phyloP scores from a whole-genome alignment of 2,113 vertebrate genomes.

The Brachyistius frenatus region DNA sequence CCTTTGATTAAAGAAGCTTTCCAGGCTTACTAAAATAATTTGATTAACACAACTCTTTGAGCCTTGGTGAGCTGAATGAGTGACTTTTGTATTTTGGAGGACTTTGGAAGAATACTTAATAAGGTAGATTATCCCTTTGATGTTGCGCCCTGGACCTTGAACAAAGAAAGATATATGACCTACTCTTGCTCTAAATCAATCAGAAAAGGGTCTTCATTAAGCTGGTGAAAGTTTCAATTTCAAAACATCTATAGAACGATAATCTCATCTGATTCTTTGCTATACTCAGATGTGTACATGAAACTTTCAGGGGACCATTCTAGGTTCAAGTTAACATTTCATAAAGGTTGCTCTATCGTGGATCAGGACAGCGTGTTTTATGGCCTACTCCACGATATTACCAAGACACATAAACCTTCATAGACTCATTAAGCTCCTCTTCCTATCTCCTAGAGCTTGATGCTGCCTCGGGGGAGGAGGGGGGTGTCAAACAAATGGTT shows the following conservation, averaged over 20 bases:
- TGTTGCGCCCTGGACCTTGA: slow-evolving; percentile 50
- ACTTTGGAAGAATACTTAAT: slow-evolving; percentile 64
- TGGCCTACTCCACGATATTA: slow-evolving; percentile 39
- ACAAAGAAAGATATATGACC: slow-evolving; percentile 50
- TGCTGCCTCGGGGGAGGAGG: not conserved
- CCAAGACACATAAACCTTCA: slow-evolving; percentile 52
- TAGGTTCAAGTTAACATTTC: slow-evolving; percentile 15
- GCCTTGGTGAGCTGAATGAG: slow-evolving; percentile 61
- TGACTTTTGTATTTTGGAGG: slow-evolving; percentile 66
- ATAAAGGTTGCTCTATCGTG: slow-evolving; percentile 35
- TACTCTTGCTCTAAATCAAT: slow-evolving; percentile 46
- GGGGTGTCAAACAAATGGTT: slow-evolving; percentile 32
- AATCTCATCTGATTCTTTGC: not conserved
- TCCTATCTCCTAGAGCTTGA: slow-evolving; percentile 10
- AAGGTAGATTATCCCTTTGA: slow-evolving; percentile 65
- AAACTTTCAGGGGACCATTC: not conserved
- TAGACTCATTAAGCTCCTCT: slow-evolving; percentile 44
- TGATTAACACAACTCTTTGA: slow-evolving; percentile 61
- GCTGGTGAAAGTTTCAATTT: slow-evolving; percentile 20
- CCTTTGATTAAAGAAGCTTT: slow-evolving; percentile 63
- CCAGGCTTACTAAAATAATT: slow-evolving; percentile 66
- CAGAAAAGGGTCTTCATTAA: slow-evolving; percentile 40
- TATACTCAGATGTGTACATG: not conserved
- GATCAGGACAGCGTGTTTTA: slow-evolving; percentile 34
- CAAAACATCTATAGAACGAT: slow-evolving; percentile 36